Evolutionary conservation across 1,140 invertebrate species (phyloP).

Genomic region (Hylaeus volcanicus): DNA sequence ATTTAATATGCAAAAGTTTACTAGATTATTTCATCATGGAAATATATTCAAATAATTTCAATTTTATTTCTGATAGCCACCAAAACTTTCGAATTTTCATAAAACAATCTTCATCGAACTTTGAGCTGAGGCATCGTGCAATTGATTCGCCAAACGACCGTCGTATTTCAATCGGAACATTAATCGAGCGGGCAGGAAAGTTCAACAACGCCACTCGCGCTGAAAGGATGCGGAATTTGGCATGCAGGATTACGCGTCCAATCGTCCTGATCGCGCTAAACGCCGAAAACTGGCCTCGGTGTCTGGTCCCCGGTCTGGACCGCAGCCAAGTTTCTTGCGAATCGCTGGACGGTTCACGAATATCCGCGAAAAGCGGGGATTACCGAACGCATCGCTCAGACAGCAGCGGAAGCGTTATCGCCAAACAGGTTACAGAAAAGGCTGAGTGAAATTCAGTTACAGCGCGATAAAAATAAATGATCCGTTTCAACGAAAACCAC

Average conservation of each 20-base stretch:
- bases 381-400: conserved; percentile 50
- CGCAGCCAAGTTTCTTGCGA: conserved; percentile 59
- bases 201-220: neutral
- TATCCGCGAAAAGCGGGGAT: conserved; percentile 47
- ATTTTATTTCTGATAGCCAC: too few species aligned
- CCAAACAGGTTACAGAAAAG: conserved; percentile 37
- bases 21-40: too few species aligned
- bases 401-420: conserved; percentile 47
- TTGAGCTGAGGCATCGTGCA: neutral
- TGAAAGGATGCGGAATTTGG: conserved; percentile 23
- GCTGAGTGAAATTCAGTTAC: too few species aligned
- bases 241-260: conserved; percentile 48
- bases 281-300: conserved; percentile 41
- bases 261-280: conserved; percentile 56
- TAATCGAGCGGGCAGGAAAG: conserved; percentile 1
- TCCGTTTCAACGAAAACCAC: too few species aligned
- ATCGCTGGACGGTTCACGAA: conserved; percentile 39
- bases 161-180: neutral
- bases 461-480: too few species aligned
- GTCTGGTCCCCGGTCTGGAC: conserved; percentile 42
- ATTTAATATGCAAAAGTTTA: too few species aligned
- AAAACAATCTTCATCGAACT: neutral
- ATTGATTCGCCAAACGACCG: conserved; percentile 5
- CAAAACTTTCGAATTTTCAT: neutral
- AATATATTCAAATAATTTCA: too few species aligned